Conservation (phyloP, 2,888 invertebrate species). For the Drosophila sordidula region DNA sequence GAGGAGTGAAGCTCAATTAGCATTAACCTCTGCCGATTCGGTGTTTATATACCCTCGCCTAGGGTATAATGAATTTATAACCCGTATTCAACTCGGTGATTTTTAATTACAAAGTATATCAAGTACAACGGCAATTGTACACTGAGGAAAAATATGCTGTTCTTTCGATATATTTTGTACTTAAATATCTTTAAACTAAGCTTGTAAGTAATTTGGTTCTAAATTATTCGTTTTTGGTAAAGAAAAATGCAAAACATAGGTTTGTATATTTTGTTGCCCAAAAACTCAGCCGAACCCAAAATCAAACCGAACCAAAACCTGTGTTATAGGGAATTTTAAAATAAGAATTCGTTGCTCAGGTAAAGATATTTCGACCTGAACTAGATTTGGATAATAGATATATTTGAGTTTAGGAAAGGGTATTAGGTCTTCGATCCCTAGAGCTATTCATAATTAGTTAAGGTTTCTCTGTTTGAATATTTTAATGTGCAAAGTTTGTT, state of each 20-base stretch:
- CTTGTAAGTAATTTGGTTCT: no score
- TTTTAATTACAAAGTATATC: background rate
- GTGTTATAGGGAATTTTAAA: no score
- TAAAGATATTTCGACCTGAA: no score
- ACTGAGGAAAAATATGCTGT: background rate
- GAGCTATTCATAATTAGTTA: background rate
- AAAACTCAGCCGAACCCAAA: no score
- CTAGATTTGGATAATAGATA: no score
- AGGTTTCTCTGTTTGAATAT: constrained; percentile 1
- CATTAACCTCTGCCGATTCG: constrained; percentile 8
- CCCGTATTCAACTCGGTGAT: background rate
- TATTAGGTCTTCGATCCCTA: constrained; percentile 1
- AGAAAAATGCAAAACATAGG: no score
- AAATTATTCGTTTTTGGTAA: no score
- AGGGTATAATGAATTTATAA: background rate
- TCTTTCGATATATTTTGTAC: no score
- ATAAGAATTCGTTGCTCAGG: no score
- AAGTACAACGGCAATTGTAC: background rate
- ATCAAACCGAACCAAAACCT: no score
- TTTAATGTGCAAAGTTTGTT: constrained; percentile 13
- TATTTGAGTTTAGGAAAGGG: constrained; percentile 1
- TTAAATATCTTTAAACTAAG: no score
- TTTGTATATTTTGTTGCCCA: no score
- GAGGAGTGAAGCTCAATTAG: constrained; percentile 25
- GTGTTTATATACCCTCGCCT: background rate